These are phyloP conservation scores for Limnephilus rhombicus DNA, from an alignment of 2,888 invertebrate genomes.

Conservation along the genomic window DNA sequence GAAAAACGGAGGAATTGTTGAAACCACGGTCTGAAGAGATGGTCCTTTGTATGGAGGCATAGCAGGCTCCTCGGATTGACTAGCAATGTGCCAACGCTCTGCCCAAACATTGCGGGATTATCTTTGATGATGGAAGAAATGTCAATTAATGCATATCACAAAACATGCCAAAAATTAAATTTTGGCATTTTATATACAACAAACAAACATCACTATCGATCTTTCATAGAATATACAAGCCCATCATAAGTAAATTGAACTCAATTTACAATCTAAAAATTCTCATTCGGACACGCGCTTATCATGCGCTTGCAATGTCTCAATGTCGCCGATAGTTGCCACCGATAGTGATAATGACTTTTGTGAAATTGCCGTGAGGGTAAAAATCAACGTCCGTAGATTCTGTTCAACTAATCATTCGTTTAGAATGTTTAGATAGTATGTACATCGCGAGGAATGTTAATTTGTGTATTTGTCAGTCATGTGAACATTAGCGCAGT, in stretches of 20 bases:
- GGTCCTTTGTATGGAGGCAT: too few relatives aligned
- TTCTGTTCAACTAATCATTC: not conserved
- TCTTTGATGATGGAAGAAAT: too few relatives aligned
- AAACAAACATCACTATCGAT: too few relatives aligned
- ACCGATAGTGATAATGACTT: not conserved
- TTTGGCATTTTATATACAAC: too few relatives aligned
- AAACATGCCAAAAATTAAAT: too few relatives aligned
- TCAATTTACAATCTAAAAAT: not conserved
- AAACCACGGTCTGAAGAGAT: too few relatives aligned
- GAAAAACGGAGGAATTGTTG: too few relatives aligned
- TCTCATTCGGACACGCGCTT: not conserved
- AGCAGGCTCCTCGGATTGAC: too few relatives aligned
- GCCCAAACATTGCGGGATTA: too few relatives aligned
- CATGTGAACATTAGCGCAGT: not conserved
- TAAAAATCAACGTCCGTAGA: not conserved
- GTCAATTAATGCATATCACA: too few relatives aligned
- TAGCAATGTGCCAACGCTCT: too few relatives aligned
- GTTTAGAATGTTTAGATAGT: not conserved
- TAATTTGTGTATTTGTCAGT: not conserved
- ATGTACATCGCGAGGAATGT: not conserved
- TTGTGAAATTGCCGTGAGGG: not conserved
- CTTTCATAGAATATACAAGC: not conserved
- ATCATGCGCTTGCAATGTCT: not conserved
- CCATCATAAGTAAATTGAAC: not conserved
- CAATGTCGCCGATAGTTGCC: not conserved